These are phyloP conservation scores for Metalampra italica DNA, from an alignment of 2,888 invertebrate species.

Conservation along the genomic window DNA sequence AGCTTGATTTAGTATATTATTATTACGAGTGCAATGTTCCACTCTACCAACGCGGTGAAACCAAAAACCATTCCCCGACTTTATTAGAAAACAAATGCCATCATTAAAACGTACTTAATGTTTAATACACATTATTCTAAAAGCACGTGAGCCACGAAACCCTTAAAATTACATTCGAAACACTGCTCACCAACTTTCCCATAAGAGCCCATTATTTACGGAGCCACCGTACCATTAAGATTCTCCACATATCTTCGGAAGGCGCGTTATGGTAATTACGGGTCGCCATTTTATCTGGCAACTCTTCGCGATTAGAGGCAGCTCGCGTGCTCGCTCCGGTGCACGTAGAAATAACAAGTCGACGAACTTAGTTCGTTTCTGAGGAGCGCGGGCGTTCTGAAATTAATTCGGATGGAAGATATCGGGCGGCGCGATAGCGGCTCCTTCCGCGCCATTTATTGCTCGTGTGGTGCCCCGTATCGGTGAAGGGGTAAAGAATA, in stretches of 20 bases:
- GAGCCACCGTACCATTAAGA: slow-evolving; percentile 77
- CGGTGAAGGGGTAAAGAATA: slow-evolving; percentile 78
- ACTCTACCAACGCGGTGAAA: slow-evolving; percentile 1
- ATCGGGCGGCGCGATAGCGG: slow-evolving; percentile 73
- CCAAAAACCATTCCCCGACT: slow-evolving; percentile 17
- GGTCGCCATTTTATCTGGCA: slow-evolving; percentile 77
- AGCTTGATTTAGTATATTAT: no score
- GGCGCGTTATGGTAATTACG: slow-evolving; percentile 77
- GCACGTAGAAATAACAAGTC: slow-evolving; percentile 74
- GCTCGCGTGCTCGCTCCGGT: slow-evolving; percentile 51
- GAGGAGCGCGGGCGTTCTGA: slow-evolving; percentile 50
- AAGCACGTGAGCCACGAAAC: slow-evolving; percentile 69
- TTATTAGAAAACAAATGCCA: slow-evolving; percentile 51
- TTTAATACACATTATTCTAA: slow-evolving; percentile 73
- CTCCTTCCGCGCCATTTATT: slow-evolving; percentile 78
- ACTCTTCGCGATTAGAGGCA: slow-evolving; percentile 72
- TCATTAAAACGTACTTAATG: slow-evolving; percentile 54
- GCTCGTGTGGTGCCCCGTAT: slow-evolving; percentile 74
- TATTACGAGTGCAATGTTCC: not conserved
- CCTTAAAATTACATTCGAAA: slow-evolving; percentile 77
- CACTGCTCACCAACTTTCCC: slow-evolving; percentile 77
- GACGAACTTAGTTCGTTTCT: slow-evolving; percentile 73
- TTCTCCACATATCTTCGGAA: slow-evolving; percentile 77
- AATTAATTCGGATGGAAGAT: slow-evolving; percentile 79
- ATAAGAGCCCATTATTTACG: slow-evolving; percentile 79